Base-by-base conservation (phyloP, 1,140 invertebrate genomes). In the Ips nitidus region DNA sequence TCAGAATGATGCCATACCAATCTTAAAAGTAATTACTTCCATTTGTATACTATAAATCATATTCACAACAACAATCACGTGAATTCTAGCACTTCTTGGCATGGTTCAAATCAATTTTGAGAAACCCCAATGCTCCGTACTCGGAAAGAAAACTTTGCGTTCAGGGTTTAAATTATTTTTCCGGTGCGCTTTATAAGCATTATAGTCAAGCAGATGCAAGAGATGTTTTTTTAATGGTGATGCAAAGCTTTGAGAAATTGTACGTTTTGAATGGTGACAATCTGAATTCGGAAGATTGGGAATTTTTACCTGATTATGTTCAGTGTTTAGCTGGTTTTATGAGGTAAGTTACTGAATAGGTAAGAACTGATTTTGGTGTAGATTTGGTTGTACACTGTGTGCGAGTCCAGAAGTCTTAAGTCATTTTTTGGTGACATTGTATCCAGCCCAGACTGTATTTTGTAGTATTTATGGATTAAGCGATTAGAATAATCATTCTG, bases 161-260 rank as follows among this genome's bases (percentile, higher is more conserved):
- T 22, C 74, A 76, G 38, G 80, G 80, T 50, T 73, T 81, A 64
- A 80, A 79, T 22, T 57, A 75, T 42, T 77, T 83, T 41, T 65
- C 75, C 37, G 53, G 41, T 22, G 50, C 77, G 1, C 76, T 75
- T 52, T 70, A 73, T 55, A 57, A 76, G 55, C 70, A 77, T 57
- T 65, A 76, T n/a, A 4, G 61, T 41, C 38, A 71, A 2, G 58
- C 75, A 57, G 74, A 80, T 52, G 59, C 77, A 0, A 70, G 65
- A n/a, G 50, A 76, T 1, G 66, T 81, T 37, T 75, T 80, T 52
- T 41, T 72, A 5, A 62, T 75, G 45, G 75, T 83, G 8, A 71
- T 79, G 42, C 75, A 79, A 47, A 74, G 76, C 55, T 77, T 81
- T 22, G 78, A 82, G 70, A 61, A 76, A 40, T 75, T 72, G 43